A percentile compares a stretch with the other conserved stretches of the same genome.
Evolutionary conservation across 2,888 invertebrate genomes (phyloP).

Genomic region (Drosophila ustulata): DNA sequence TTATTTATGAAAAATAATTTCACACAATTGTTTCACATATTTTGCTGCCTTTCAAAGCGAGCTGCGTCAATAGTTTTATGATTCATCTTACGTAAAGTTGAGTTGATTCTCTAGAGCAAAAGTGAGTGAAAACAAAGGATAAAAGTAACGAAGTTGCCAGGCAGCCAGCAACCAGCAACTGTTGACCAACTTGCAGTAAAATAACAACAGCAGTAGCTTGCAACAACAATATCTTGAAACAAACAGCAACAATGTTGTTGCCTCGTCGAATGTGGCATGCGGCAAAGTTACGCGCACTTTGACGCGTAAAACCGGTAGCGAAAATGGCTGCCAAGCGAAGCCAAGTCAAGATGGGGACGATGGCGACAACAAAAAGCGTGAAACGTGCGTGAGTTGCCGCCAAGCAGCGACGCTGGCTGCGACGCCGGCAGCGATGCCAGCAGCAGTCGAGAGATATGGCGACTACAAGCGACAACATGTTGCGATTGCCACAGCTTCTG

Average conservation of each 20-base stretch:
- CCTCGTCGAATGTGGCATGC: conserved; percentile 61
- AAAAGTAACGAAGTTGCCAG: conserved; percentile 25
- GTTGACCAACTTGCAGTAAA: conserved; percentile 21
- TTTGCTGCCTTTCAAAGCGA: neutral
- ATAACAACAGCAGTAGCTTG: conserved; percentile 24
- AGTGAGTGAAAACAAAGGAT: conserved; percentile 32
- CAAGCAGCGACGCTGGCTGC: conserved; percentile 21
- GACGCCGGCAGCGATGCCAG: conserved; percentile 14
- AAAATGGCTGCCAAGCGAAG: conserved; percentile 66
- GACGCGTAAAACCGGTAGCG: conserved; percentile 79
- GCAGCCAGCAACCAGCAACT: conserved; percentile 1
- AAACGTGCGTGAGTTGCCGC: conserved; percentile 65
- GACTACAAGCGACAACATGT: conserved; percentile 64
- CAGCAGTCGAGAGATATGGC: conserved; percentile 56
- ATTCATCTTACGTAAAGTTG: neutral
- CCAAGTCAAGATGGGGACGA: conserved; percentile 15
- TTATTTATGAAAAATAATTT: too few relatives aligned
- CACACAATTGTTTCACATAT: neutral
- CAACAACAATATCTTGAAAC: conserved; percentile 15
- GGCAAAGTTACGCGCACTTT: conserved; percentile 77
- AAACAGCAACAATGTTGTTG: conserved; percentile 42
- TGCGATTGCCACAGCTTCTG: conserved; percentile 37
- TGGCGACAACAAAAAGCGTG: conserved; percentile 49
- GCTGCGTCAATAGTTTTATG: neutral
- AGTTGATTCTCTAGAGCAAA: conserved; percentile 1